Evolutionary conservation across 2,797 vertebrate species (phyloP), one percentile per base, ranked within the genome.

Genomic region (Apogon talboti): DNA sequence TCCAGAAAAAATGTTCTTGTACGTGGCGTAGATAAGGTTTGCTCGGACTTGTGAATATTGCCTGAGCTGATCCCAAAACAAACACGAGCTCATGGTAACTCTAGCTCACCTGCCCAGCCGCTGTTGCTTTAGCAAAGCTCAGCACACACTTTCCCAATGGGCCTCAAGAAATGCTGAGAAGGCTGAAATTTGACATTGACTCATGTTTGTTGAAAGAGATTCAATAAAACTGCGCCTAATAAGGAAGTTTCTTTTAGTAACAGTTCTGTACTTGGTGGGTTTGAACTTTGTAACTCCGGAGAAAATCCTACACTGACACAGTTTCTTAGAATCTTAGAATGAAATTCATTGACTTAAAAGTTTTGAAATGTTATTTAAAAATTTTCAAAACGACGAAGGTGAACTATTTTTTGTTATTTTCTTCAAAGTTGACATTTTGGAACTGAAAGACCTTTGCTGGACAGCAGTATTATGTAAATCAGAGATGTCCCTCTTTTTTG

Each of bases 81-180:
- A 92, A 90, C 85, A 89, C 8, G 0, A 45, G 75, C 69, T 82
- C 78, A 74, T 60, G 82, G 87, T 85, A 80, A 84, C 85, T 82
- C 78, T 57, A 81, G 86, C 84, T 86, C 75, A 85, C 82, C 84
- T 84, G 83, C 77, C 37, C 44, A 7, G 77, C 81, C 15, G 19
- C 76, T 89, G 86, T 87, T 92, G 86, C 80, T 87, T 85, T 86
- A 85, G 83, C 65, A 76, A 66, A 88, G 75, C 80, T 81, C 78
- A 45, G 71, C 79, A 80, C 78, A 79, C 75, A 78, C 74, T 51
- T 48, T 56, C 67, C 81, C 74, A 45, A 28, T 18, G 59, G 72
- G 62, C 57, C 57, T 1, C 0, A 0, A 60, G 63, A 76, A 86
- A 43, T 78, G 88, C 89, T 85, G 86, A 87, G 60, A 65, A 68